phyloP scores from a whole-genome alignment of 2,113 vertebrate genomes.

The Chiloscyllium plagiosum region DNA sequence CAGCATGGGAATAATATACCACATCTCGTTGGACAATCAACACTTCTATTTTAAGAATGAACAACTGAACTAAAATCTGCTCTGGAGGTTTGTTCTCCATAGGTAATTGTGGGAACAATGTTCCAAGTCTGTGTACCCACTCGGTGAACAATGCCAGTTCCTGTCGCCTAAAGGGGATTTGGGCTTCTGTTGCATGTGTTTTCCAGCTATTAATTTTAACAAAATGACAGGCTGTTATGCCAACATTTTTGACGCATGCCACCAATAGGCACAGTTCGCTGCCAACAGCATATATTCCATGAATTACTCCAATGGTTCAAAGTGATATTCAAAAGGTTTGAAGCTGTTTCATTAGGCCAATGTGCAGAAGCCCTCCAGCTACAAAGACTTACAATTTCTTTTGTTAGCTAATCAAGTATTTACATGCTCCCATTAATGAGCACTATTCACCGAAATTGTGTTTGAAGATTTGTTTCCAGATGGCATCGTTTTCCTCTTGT shows the following conservation, averaged over 20 bases:
- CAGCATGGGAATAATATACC: neutral
- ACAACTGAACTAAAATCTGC: neutral
- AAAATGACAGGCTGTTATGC: neutral
- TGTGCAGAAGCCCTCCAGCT: neutral
- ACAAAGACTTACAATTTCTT: neutral
- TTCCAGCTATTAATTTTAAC: neutral
- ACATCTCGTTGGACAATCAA: neutral
- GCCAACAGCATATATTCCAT: neutral
- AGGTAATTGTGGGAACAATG: neutral
- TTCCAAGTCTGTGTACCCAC: neutral
- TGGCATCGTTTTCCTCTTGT: neutral
- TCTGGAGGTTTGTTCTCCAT: neutral
- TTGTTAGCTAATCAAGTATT: neutral
- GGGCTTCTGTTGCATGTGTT: neutral
- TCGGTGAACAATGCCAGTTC: neutral
- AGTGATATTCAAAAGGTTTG: neutral
- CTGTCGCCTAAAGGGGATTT: neutral
- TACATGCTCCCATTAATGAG: neutral
- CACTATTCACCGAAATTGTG: neutral
- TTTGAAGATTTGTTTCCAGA: neutral
- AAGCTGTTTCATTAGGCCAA: neutral
- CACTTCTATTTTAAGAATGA: neutral
- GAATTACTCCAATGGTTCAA: neutral
- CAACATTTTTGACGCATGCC: neutral
- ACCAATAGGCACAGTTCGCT: neutral